Evolutionary conservation across 2,888 invertebrate genomes (phyloP), one percentile per base, ranked within the genome.

Genomic region (Hydraecia micacea): DNA sequence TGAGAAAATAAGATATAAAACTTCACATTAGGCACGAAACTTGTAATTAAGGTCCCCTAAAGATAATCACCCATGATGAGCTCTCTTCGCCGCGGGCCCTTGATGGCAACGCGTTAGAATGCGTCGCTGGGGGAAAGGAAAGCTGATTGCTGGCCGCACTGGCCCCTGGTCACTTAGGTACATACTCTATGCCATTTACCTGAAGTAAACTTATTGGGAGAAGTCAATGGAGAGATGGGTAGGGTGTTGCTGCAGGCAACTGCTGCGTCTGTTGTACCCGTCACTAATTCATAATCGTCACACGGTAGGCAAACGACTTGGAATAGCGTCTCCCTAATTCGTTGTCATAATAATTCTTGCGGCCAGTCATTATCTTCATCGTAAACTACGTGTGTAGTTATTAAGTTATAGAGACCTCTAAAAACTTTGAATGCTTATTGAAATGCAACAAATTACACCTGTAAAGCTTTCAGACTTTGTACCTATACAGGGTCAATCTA

Each of bases 41-140:
- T 90, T 89, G 89, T 90, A 92, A 92, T 92, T 90, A 91, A 89
- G 91, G 91, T 87, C 88, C 87, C 88, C 86, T 90, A 90, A 90
- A 91, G 86, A 90, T 92, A 90, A 91, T 91, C 86, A 85, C 85
- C 85, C 86, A 87, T 88, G 90, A 91, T 90, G 87, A 81, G 81
- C 85, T 84, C 83, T 81, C 81, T 70, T 77, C 83, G 91, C 91
- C 90, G 77, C 77, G 75, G 90, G 92, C 85, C 66, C 77, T 73
- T 65, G 42, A 62, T 63, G 52, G 62, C 73, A 66, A 52, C 79
- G 79, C 83, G 75, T 79, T 82, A 81, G 85, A 84, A 80, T 81
- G 60, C 74, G 70, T 85, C 67, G 79, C 85, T 87, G 77, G 78
- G 46, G 86, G 85, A 81, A 86, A 86, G 75, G 82, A 84, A 86